A percentile compares a stretch with the other conserved stretches of the same genome.
phyloP scores from a whole-genome alignment of 2,113 vertebrate species.

The Alosa alosa region DNA sequence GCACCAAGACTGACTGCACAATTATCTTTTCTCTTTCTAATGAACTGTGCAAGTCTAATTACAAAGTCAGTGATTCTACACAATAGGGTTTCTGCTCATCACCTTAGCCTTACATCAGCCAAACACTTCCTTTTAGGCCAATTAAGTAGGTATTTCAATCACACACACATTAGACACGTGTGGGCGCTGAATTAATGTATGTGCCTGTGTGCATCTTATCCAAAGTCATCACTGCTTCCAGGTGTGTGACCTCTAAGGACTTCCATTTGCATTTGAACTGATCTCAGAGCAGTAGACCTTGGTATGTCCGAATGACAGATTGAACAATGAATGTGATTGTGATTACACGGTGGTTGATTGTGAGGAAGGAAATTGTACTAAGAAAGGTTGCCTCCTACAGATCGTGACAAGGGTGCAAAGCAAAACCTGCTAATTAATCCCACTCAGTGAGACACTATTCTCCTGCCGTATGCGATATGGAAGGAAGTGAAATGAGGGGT shows the following conservation, averaged over 20 bases:
- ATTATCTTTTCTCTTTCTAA: background rate
- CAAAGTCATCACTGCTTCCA: background rate
- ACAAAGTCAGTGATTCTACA: background rate
- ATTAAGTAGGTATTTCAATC: background rate
- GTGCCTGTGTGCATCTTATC: background rate
- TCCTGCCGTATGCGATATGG: background rate
- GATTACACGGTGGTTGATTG: background rate
- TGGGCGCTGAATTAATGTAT: background rate
- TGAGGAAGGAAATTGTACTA: background rate
- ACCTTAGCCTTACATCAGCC: background rate
- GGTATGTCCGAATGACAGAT: background rate
- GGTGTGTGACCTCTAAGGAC: background rate
- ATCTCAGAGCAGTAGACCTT: background rate
- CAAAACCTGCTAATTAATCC: background rate
- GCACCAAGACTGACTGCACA: background rate
- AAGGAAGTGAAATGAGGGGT: background rate
- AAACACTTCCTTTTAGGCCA: background rate
- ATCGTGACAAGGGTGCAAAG: background rate
- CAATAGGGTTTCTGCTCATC: background rate
- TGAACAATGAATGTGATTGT: constrained; percentile 12
- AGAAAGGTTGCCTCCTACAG: background rate
- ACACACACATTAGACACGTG: background rate
- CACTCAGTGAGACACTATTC: background rate
- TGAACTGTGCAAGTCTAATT: constrained; percentile 7
- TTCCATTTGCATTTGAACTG: background rate